phyloP scores from a whole-genome alignment of 2,797 vertebrate species.

The Carcharodon carcharias region DNA sequence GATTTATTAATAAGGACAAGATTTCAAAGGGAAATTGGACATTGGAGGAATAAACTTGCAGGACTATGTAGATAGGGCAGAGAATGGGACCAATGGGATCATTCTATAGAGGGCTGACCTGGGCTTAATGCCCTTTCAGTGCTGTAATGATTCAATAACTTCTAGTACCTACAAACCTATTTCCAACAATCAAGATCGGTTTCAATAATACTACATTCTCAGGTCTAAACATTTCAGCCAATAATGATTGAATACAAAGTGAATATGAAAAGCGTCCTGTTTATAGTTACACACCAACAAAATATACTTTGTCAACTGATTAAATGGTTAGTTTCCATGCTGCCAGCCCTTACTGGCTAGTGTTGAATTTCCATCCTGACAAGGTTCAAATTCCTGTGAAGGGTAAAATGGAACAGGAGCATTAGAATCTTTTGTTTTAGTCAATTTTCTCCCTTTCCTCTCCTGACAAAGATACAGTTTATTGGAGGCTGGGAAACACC shows the following conservation, averaged over 20 bases:
- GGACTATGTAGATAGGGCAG: too few species aligned
- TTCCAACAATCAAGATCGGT: neutral
- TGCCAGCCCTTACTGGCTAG: neutral
- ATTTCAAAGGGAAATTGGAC: too few species aligned
- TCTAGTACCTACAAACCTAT: neutral
- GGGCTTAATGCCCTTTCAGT: neutral
- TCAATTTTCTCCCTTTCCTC: neutral
- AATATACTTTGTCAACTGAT: slow-evolving; percentile 29
- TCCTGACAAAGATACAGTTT: neutral
- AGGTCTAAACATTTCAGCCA: neutral
- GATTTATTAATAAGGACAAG: neutral
- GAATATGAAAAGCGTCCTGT: neutral
- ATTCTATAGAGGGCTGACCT: neutral
- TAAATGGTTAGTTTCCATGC: neutral
- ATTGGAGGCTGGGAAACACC: neutral
- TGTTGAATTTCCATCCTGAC: slow-evolving; percentile 9
- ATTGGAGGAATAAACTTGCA: too few species aligned
- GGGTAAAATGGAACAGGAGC: neutral
- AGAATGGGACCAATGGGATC: neutral
- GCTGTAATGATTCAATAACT: neutral
- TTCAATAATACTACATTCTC: neutral
- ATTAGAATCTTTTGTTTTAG: neutral
- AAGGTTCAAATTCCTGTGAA: slow-evolving; percentile 19
- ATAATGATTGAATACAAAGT: neutral
- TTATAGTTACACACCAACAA: slow-evolving; percentile 31